These are phyloP conservation scores for Zaprionus vittiger DNA, from an alignment of 1,140 invertebrate genomes.

Conservation along the genomic window DNA sequence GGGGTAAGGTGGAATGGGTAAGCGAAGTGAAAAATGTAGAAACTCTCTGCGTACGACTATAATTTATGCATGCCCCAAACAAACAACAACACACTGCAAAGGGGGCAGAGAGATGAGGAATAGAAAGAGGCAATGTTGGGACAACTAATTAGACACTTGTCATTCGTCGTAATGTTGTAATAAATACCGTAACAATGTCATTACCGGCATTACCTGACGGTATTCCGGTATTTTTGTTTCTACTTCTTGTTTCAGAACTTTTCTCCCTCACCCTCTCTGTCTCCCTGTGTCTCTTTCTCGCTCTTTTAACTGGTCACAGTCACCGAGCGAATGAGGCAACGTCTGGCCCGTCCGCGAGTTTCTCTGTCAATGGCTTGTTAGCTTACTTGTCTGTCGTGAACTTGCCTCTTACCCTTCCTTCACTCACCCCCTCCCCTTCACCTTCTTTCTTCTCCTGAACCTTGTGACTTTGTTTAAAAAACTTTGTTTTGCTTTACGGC, in stretches of 20 bases:
- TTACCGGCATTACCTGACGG: slow-evolving; percentile 74
- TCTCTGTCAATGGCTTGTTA: slow-evolving; percentile 76
- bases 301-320: slow-evolving; percentile 42
- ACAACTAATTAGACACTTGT: slow-evolving; percentile 80
- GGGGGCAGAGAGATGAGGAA: not conserved
- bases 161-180: slow-evolving; percentile 78
- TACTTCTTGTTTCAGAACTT: slow-evolving; percentile 7
- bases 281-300: not conserved
- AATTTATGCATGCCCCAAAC: slow-evolving; percentile 44
- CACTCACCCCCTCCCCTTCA: not conserved
- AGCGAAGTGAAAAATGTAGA: slow-evolving; percentile 14
- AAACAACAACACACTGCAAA: slow-evolving; percentile 17
- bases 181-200: slow-evolving; percentile 83
- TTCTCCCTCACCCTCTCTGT: not conserved
- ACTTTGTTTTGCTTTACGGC: slow-evolving; percentile 80
- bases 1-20: not conserved
- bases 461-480: slow-evolving; percentile 74
- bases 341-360: slow-evolving; percentile 19
- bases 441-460: not conserved
- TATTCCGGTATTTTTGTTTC: slow-evolving; percentile 46
- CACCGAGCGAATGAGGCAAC: slow-evolving; percentile 30
- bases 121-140: slow-evolving; percentile 50
- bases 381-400: slow-evolving; percentile 59
- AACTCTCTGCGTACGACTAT: slow-evolving; percentile 9
- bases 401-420: not conserved